Evolutionary conservation across 2,113 vertebrate genomes (phyloP).

Genomic region (Holacanthus passer): DNA sequence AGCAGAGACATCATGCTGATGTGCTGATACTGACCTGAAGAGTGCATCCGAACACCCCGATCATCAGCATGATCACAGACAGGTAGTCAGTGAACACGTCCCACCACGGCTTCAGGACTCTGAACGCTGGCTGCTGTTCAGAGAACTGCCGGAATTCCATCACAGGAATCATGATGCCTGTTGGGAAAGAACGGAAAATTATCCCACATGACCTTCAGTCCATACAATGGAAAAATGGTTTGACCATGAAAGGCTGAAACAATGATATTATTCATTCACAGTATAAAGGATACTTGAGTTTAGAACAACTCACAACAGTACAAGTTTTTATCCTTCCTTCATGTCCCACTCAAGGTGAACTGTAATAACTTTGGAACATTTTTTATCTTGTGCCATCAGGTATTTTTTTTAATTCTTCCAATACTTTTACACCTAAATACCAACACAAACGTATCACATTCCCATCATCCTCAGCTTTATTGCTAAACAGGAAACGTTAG

Average conservation of each 20-base stretch:
- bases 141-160: conserved; percentile 98
- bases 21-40: conserved; percentile 88
- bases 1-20: not conserved
- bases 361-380: not conserved
- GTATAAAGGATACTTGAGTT: not conserved
- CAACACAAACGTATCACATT: not conserved
- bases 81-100: conserved; percentile 98
- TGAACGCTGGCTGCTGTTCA: conserved; percentile 97
- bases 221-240: not conserved
- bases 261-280: conserved; percentile 1
- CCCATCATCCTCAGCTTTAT: not conserved
- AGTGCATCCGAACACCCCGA: conserved; percentile 97
- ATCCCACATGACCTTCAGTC: not conserved
- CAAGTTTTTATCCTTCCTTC: not conserved
- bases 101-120: conserved; percentile 99
- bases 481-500: not conserved
- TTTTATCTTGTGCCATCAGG: not conserved
- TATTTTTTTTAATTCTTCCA: not conserved
- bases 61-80: conserved; percentile 98
- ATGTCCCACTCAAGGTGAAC: not conserved
- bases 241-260: not conserved
- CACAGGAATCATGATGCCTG: conserved; percentile 96
- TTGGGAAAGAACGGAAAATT: conserved; percentile 1
- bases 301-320: not conserved
- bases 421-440: not conserved